Conservation (phyloP, 1,140 invertebrate species). For the Drosophila arawakana region DNA sequence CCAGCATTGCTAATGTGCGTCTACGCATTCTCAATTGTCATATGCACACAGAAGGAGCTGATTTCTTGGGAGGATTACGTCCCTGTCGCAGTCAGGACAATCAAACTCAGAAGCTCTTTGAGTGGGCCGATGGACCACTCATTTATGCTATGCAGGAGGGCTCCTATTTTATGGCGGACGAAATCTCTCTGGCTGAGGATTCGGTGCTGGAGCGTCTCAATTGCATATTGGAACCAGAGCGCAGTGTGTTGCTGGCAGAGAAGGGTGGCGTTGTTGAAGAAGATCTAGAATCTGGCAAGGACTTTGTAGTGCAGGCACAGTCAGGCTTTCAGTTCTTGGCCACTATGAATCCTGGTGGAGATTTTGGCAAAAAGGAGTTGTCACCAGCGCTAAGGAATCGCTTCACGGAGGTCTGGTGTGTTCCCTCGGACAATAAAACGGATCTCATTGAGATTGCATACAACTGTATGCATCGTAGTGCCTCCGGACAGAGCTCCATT, state of each 20-base stretch:
- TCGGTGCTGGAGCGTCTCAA: conserved; percentile 99
- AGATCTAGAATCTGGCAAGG: conserved; percentile 83
- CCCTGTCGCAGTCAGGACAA: conserved; percentile 90
- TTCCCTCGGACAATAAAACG: conserved; percentile 82
- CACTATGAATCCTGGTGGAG: conserved; percentile 99
- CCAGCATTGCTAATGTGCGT: conserved; percentile 87
- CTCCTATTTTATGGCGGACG: conserved; percentile 96
- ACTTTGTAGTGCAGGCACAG: conserved; percentile 89
- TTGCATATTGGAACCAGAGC: conserved; percentile 97
- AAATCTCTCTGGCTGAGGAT: conserved; percentile 99
- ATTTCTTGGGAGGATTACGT: conserved; percentile 97
- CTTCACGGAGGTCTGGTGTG: conserved; percentile 99
- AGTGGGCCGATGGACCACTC: conserved; percentile 99
- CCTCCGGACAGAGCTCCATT: background rate
- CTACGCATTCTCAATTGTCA: conserved; percentile 97
- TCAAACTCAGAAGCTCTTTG: conserved; percentile 89
- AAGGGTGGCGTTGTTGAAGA: conserved; percentile 87
- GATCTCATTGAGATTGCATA: conserved; percentile 88
- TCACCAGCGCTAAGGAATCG: conserved; percentile 98
- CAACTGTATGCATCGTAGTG: conserved; percentile 64
- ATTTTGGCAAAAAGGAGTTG: conserved; percentile 99
- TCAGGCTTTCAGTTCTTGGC: conserved; percentile 95
- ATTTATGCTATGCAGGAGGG: conserved; percentile 96
- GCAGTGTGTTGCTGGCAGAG: conserved; percentile 95
- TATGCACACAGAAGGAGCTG: conserved; percentile 98